Percentiles rank a stretch among this genome's conserved stretches.
Evolutionary conservation across 1,140 invertebrate genomes (phyloP).

Genomic region (Drosophila navojoa): DNA sequence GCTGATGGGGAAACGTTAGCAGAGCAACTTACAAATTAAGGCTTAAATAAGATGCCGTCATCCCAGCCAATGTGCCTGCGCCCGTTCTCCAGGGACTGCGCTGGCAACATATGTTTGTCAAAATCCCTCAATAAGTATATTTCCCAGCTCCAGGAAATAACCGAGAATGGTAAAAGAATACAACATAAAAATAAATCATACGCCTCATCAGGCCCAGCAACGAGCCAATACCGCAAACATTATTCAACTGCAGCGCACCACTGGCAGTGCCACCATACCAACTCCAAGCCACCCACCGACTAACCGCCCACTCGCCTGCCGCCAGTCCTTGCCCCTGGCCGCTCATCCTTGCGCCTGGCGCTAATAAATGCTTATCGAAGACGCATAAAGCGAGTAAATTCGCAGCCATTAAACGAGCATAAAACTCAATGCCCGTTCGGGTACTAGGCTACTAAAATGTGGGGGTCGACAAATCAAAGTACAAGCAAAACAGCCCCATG

Average conservation of each 20-base stretch:
- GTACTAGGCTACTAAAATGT: constrained; percentile 35
- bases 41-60: constrained; percentile 48
- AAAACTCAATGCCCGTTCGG: constrained; percentile 60
- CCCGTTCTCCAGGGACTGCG: constrained; percentile 27
- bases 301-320: too few relatives aligned
- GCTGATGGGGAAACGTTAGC: constrained; percentile 44
- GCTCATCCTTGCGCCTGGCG: constrained; percentile 51
- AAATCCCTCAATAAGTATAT: constrained; percentile 38
- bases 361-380: constrained; percentile 81
- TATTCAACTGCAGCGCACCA: constrained; percentile 35
- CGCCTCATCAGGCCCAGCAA: constrained; percentile 73
- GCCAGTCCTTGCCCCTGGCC: background rate
- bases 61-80: background rate
- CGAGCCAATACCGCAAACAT: constrained; percentile 69
- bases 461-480: constrained; percentile 75
- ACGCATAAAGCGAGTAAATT: constrained; percentile 81
- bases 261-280: background rate
- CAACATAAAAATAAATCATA: constrained; percentile 81
- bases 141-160: constrained; percentile 1
- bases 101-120: constrained; percentile 64
- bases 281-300: background rate
- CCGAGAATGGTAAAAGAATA: constrained; percentile 64
- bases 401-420: constrained; percentile 80
- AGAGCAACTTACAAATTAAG: constrained; percentile 51
- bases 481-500: constrained; percentile 60